phyloP scores from a whole-genome alignment of 2,797 vertebrate species.

The Aulostomus chinensis region DNA sequence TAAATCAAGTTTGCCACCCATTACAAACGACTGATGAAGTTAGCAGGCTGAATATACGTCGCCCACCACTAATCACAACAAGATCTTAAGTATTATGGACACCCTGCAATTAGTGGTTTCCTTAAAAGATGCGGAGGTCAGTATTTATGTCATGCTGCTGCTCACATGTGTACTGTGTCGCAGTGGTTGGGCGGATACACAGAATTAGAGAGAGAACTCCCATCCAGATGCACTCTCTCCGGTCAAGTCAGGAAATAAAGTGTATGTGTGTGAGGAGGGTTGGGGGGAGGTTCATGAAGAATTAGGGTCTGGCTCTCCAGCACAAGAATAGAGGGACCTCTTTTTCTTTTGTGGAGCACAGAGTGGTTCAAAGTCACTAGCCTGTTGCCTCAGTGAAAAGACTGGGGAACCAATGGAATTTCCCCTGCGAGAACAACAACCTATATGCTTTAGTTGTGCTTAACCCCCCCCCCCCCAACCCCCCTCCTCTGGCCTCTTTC shows the following conservation, averaged over 20 bases:
- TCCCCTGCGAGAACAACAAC: constrained; percentile 73
- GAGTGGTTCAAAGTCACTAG: constrained; percentile 76
- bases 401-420: constrained; percentile 75
- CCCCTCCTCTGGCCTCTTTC: constrained; percentile 41
- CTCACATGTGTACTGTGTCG: constrained; percentile 32
- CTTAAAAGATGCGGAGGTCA: constrained; percentile 48
- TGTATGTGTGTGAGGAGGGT: constrained; percentile 11
- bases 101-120: constrained; percentile 61
- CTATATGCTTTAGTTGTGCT: constrained; percentile 66
- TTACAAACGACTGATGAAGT: constrained; percentile 36
- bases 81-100: constrained; percentile 31
- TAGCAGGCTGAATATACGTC: constrained; percentile 34
- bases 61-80: constrained; percentile 49
- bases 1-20: constrained; percentile 37
- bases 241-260: constrained; percentile 28
- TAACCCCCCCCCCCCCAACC: constrained; percentile 26
- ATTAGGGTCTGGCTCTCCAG: constrained; percentile 34
- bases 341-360: constrained; percentile 57
- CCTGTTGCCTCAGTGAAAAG: constrained; percentile 83
- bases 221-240: constrained; percentile 38
- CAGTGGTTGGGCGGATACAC: constrained; percentile 12
- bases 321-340: constrained; percentile 52
- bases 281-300: constrained; percentile 14
- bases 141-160: constrained; percentile 55
- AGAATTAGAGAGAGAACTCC: constrained; percentile 32